Percentiles rank a stretch among this genome's conserved stretches.
Conservation (phyloP, 2,113 vertebrate genomes). For the Oryzias javanicus region DNA sequence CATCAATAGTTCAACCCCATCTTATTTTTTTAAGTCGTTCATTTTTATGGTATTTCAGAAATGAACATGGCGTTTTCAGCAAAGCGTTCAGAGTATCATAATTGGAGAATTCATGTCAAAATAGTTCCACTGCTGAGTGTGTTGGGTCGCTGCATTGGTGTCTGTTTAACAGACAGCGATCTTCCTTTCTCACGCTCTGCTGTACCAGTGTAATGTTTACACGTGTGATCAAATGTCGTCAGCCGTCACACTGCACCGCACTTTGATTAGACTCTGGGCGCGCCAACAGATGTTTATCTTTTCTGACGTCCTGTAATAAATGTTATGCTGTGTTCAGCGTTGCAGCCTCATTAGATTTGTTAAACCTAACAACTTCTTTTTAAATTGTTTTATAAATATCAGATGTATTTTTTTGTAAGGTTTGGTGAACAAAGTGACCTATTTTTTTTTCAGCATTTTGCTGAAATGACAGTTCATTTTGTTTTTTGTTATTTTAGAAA, state of each 20-base stretch:
- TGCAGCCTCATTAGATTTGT: not conserved
- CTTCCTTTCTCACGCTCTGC: slow-evolving; percentile 50
- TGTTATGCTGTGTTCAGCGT: slow-evolving; percentile 12
- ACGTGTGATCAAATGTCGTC: slow-evolving; percentile 59
- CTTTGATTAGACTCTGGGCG: slow-evolving; percentile 53
- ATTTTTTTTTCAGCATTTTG: slow-evolving; percentile 5
- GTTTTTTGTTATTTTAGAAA: slow-evolving; percentile 4
- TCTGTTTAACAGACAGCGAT: slow-evolving; percentile 17
- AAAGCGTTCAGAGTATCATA: too few relatives aligned
- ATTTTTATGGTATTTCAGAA: slow-evolving; percentile 1
- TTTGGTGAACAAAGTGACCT: not conserved
- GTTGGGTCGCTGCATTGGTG: slow-evolving; percentile 9
- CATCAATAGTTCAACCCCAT: slow-evolving; percentile 28
- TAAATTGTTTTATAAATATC: not conserved
- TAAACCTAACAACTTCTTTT: not conserved
- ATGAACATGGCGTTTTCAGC: not conserved
- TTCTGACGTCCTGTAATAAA: slow-evolving; percentile 14
- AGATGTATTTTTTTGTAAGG: too few relatives aligned
- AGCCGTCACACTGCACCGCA: slow-evolving; percentile 46
- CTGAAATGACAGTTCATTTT: slow-evolving; percentile 1
- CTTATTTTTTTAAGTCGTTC: slow-evolving; percentile 10
- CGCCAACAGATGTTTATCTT: slow-evolving; percentile 58
- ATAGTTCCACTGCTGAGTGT: slow-evolving; percentile 12
- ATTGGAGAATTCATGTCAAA: too few relatives aligned
- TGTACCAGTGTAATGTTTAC: slow-evolving; percentile 47